Percentiles rank a stretch among this genome's conserved stretches.
Evolutionary conservation across 2,888 invertebrate genomes (phyloP).

Genomic region (Dugesia japonica): DNA sequence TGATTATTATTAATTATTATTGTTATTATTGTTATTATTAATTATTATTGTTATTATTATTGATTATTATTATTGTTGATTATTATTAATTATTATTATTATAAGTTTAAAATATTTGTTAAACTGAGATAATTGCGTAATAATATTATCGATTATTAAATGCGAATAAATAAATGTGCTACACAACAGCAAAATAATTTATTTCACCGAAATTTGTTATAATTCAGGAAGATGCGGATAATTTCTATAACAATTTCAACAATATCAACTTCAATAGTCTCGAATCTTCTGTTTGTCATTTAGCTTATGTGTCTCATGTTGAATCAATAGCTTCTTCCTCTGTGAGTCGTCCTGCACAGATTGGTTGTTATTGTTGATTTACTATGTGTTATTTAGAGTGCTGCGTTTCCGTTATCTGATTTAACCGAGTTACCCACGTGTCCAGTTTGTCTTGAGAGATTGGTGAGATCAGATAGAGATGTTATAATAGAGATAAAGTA

Average conservation of each 20-base stretch:
- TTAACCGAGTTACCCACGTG: slow-evolving; percentile 91
- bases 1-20: too few relatives aligned
- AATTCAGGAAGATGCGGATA: slow-evolving; percentile 61
- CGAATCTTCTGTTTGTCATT: slow-evolving; percentile 76
- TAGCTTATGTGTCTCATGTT: slow-evolving; percentile 63
- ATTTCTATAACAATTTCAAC: slow-evolving; percentile 80
- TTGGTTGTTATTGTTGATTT: background rate
- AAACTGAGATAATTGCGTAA: too few relatives aligned
- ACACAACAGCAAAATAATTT: too few relatives aligned
- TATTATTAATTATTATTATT: too few relatives aligned
- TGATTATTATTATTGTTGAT: too few relatives aligned
- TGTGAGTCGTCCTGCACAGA: background rate
- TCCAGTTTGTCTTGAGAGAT: slow-evolving; percentile 79
- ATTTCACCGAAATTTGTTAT: background rate
- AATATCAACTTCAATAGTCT: slow-evolving; percentile 78
- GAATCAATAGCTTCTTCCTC: slow-evolving; percentile 22
- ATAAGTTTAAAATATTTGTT: too few relatives aligned
- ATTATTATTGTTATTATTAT: too few relatives aligned
- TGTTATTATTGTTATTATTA: too few relatives aligned
- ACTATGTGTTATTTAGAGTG: slow-evolving; percentile 41
- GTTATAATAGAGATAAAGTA: background rate
- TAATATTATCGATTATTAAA: too few relatives aligned
- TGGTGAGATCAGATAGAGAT: slow-evolving; percentile 44
- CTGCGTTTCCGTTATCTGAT: slow-evolving; percentile 53
- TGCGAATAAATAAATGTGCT: too few relatives aligned